Base-by-base conservation (phyloP, 2,888 invertebrate genomes). In the Polydesmus complanatus region DNA sequence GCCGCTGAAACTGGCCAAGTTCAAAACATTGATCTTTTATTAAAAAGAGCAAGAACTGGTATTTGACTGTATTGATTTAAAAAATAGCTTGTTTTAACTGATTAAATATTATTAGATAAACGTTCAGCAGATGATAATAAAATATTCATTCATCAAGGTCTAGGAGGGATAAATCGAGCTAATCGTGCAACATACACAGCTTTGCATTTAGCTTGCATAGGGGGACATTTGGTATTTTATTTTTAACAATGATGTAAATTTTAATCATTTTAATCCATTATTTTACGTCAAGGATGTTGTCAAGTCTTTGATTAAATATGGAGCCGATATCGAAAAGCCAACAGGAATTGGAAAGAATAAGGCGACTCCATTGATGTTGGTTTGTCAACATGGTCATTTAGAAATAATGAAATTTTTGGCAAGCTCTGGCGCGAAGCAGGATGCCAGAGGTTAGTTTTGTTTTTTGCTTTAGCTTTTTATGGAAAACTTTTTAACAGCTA, bases 321-420 rank as follows among this genome's bases (percentile, higher is more conserved):
- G 72, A 48, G 73, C 70, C 1, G 71, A 75, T 67, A 68, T 73
- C 1, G 73, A 75, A 63, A 72, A 72, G 64, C 68, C 69, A 14
- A 67, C 74, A 27, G 71, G 71, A 51, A 73, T 77, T 8, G 68
- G 69, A 22, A 71, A 70, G 61, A 72, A 73, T 64, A 75, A 74
- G 65, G 54, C 74, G 54, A 75, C 75, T 2, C 73, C 78, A 1
- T 66, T 78, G 21, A 78, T 78, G 76, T 65, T 77, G 37, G 76
- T 78, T 2, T 69, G 74, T 18, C 69, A 70, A 60, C 66, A 68
- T 54, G 78, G 77, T 0, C 69, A 75, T 63, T 68, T 77, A 27
- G 72, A 72, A 26, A 68, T 77, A 19, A 73, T 75, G 19, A 70
- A 73, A 60, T 65, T 71, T 37, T 69, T 79, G 14, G 69, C 77